Base-by-base conservation (phyloP, 2,888 invertebrate genomes). In the Lydus trimaculatus region DNA sequence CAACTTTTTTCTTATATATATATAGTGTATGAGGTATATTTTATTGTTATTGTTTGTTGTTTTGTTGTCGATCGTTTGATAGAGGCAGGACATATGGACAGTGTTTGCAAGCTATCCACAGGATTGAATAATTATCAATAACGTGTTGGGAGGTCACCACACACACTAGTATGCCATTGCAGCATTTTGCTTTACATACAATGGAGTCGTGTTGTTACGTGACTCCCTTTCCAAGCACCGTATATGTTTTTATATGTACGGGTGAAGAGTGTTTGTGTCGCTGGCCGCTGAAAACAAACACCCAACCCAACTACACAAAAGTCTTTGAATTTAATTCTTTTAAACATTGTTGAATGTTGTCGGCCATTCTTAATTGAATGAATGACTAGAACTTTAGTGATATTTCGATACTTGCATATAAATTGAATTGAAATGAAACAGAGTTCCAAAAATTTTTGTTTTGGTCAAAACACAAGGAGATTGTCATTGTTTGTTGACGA, bases 91-190 rank as follows among this genome's bases (percentile, higher is more conserved):
- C 58, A 31, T 7, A 33, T 23, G 58, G 13, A 39, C 25, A 64
- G 60, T 33, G 76, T 74, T n/a, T 74, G 43, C 72, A 73, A 72
- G 75, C 71, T 75, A 76, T 77, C 75, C 74, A 43, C 8, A 62
- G 77, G 78, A 81, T 83, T 82, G 83, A 83, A 84, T 84, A 84
- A 84, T 84, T 83, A 84, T 81, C 81, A 75, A 77, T 73, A 79
- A 80, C 84, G 82, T 82, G 82, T 81, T 84, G 84, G 83, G 84
- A 81, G 84, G 84, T 82, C 84, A 83, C 74, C 69, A 72, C 71
- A 68, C 66, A 73, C 75, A 77, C 76, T 73, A 70, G 76, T 77
- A 79, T 79, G 80, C 80, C 72, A 76, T 78, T 74, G 78, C 77
- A 76, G 80, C 76, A 74, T 79, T 76, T 56, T 75, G 82, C 80